These are phyloP conservation scores for Mechanitis messenoides DNA, from an alignment of 2,888 invertebrate species.

Conservation along the genomic window DNA sequence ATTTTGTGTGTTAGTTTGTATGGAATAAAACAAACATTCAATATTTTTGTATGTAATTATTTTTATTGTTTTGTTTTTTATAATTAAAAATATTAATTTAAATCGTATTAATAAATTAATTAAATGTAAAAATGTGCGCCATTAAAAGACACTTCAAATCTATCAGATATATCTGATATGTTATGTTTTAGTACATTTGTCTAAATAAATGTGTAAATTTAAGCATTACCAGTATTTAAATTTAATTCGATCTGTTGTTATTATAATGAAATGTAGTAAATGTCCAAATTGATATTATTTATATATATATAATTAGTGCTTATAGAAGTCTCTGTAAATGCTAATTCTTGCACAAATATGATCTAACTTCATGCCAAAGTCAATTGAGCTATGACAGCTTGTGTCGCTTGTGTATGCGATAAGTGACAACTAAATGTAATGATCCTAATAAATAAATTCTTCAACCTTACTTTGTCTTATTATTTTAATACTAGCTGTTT, in stretches of 20 bases:
- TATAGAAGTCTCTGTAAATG: slow-evolving; percentile 31
- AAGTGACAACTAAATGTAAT: slow-evolving; percentile 72
- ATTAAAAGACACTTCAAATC: slow-evolving; percentile 7
- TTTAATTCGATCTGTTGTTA: slow-evolving; percentile 3
- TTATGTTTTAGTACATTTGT: slow-evolving; percentile 2
- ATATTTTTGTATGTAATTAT: slow-evolving; percentile 39
- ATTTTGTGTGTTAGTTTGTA: slow-evolving; percentile 16
- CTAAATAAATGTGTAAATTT: slow-evolving; percentile 1
- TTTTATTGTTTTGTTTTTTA: slow-evolving; percentile 39
- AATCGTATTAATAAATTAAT: slow-evolving; percentile 41
- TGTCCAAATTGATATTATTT: slow-evolving; percentile 20
- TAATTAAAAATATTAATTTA: slow-evolving; percentile 47
- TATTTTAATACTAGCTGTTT: slow-evolving; percentile 8
- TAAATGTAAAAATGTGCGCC: slow-evolving; percentile 22
- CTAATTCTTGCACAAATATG: slow-evolving; percentile 60
- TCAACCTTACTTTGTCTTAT: slow-evolving; percentile 45
- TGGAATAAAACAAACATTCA: neutral
- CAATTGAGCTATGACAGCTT: slow-evolving; percentile 75
- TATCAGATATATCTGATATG: neutral
- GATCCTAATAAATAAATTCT: slow-evolving; percentile 71
- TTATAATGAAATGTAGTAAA: slow-evolving; percentile 12
- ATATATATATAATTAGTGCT: slow-evolving; percentile 31
- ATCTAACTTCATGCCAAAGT: slow-evolving; percentile 72
- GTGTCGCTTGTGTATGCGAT: slow-evolving; percentile 72
- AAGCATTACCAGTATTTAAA: neutral